These are phyloP conservation scores for Hypomecis punctinalis DNA, from an alignment of 2,888 invertebrate species.

Conservation along the genomic window DNA sequence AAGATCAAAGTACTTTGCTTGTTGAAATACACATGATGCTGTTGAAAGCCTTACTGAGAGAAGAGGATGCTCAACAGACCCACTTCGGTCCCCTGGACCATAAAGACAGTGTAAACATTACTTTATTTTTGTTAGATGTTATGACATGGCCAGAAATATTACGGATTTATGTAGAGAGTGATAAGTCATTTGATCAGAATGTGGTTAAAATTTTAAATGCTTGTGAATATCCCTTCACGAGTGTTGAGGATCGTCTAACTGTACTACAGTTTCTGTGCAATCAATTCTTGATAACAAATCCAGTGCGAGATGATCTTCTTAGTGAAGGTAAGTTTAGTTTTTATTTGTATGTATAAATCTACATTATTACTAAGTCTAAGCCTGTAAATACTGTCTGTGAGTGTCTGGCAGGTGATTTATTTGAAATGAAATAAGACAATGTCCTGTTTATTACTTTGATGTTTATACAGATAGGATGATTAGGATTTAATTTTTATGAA, in stretches of 20 bases:
- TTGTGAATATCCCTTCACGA: slow-evolving; percentile 95
- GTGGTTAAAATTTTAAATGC: slow-evolving; percentile 89
- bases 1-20: slow-evolving; percentile 96
- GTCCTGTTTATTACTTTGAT: too few relatives aligned
- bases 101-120: slow-evolving; percentile 98
- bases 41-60: slow-evolving; percentile 94
- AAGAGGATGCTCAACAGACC: slow-evolving; percentile 97
- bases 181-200: slow-evolving; percentile 90
- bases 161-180: slow-evolving; percentile 96
- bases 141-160: slow-evolving; percentile 98
- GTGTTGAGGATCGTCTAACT: slow-evolving; percentile 90
- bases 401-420: too few relatives aligned
- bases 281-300: slow-evolving; percentile 96
- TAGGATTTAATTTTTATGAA: too few relatives aligned
- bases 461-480: too few relatives aligned
- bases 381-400: too few relatives aligned
- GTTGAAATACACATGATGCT: slow-evolving; percentile 98
- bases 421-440: too few relatives aligned
- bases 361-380: not conserved
- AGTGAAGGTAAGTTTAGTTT: slow-evolving; percentile 92
- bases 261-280: slow-evolving; percentile 97
- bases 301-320: slow-evolving; percentile 96
- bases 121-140: slow-evolving; percentile 95
- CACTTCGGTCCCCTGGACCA: slow-evolving; percentile 98
- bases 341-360: not conserved